phyloP scores from a whole-genome alignment of 2,888 invertebrate genomes.

The Drosophila mettleri region DNA sequence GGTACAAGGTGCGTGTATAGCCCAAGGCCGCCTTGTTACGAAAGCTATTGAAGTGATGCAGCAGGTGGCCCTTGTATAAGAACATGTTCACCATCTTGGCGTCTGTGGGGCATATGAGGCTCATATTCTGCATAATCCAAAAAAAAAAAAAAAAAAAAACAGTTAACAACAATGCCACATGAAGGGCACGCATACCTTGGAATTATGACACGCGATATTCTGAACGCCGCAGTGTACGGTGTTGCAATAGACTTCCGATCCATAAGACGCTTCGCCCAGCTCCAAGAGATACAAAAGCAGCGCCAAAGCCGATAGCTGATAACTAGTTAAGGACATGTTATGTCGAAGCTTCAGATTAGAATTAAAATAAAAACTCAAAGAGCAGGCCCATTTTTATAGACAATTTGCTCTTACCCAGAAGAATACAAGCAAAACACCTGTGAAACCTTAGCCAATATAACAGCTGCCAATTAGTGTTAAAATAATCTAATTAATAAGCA shows the following conservation, averaged over 20 bases:
- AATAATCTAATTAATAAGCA: background rate
- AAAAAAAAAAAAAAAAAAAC: background rate
- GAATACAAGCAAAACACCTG: background rate
- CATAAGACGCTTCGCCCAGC: background rate
- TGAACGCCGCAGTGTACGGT: slow-evolving; percentile 25
- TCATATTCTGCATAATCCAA: slow-evolving; percentile 31
- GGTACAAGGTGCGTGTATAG: slow-evolving; percentile 21
- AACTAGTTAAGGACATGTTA: slow-evolving; percentile 10
- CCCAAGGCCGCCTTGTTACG: slow-evolving; percentile 51
- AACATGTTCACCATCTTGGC: slow-evolving; percentile 11
- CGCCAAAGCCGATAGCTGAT: background rate
- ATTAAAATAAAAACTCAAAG: background rate
- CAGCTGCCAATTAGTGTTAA: background rate
- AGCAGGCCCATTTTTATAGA: slow-evolving; percentile 20
- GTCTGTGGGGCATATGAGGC: slow-evolving; percentile 2
- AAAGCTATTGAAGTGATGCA: slow-evolving; percentile 39
- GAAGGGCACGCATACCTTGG: slow-evolving; percentile 16
- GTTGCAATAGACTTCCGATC: slow-evolving; percentile 23
- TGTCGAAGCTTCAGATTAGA: background rate
- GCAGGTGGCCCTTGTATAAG: background rate
- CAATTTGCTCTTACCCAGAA: background rate
- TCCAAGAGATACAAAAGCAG: background rate
- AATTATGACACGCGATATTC: slow-evolving; percentile 39
- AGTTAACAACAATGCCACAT: background rate
- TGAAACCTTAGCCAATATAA: background rate